Evolutionary conservation across 2,113 vertebrate species (phyloP).

Genomic region (Amazona guildingii): DNA sequence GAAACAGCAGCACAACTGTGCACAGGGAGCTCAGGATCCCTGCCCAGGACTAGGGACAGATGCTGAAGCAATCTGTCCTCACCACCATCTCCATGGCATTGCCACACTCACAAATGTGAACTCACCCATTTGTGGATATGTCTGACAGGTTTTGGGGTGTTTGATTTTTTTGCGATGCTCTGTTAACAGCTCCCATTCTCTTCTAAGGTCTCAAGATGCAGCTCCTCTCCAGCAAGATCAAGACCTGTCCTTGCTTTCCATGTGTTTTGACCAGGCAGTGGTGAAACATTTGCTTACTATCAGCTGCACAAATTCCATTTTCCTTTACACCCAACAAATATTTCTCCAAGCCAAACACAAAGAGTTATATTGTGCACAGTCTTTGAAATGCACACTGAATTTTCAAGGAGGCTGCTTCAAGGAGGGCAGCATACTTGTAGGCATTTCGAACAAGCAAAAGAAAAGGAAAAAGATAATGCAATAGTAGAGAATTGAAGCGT

Average conservation of each 20-base stretch:
- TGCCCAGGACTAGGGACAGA: neutral
- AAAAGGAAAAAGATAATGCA: conserved; percentile 40
- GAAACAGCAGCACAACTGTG: neutral
- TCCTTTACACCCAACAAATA: conserved; percentile 11
- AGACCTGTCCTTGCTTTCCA: neutral
- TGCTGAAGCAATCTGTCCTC: neutral
- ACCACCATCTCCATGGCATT: rapidly evolving
- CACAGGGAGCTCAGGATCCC: neutral
- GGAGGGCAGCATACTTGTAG: conserved; percentile 16
- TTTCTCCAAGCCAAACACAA: conserved; percentile 9
- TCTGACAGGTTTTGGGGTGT: neutral
- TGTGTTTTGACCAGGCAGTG: neutral
- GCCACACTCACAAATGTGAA: neutral
- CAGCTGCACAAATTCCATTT: neutral
- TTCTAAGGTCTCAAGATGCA: neutral
- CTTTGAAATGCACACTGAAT: conserved; percentile 20
- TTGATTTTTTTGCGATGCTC: neutral
- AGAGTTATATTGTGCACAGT: neutral
- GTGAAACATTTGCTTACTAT: neutral
- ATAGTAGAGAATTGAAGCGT: conserved; percentile 25
- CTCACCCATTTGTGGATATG: neutral
- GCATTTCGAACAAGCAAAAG: conserved; percentile 8
- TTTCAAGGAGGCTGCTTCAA: conserved; percentile 33
- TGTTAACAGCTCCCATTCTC: neutral
- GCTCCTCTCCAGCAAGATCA: neutral